Conservation (phyloP, 2,797 vertebrate genomes). For the Artibeus lituratus region DNA sequence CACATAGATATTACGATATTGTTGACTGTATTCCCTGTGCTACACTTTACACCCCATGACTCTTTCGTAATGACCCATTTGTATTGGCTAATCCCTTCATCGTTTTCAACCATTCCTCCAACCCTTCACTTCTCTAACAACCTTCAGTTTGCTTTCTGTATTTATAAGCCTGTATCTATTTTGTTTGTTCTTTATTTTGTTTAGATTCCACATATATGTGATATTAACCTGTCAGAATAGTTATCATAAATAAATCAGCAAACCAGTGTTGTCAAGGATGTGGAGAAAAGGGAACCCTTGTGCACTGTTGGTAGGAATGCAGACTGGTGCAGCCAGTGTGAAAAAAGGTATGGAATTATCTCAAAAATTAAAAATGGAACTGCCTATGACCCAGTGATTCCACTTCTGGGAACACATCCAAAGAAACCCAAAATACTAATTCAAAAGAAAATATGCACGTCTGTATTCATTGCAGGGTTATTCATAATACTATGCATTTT, state of each 20-base stretch:
- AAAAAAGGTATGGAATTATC: not conserved
- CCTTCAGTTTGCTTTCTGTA: not conserved
- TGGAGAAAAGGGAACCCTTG: not conserved
- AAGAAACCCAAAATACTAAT: not conserved
- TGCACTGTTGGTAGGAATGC: not conserved
- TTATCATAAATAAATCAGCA: not conserved
- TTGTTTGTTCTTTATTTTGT: not conserved
- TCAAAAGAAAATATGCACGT: not conserved
- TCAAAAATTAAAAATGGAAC: not conserved
- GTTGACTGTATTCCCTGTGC: not conserved
- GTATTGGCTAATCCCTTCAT: not conserved
- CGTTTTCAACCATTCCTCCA: not conserved
- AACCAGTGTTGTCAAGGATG: not conserved
- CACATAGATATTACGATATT: not conserved
- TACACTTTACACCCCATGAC: not conserved
- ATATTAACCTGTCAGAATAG: not conserved
- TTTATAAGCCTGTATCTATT: not conserved
- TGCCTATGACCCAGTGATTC: not conserved
- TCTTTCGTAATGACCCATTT: not conserved
- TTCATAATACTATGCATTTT: not conserved
- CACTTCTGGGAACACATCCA: not conserved
- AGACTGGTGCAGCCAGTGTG: not conserved
- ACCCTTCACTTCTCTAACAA: not conserved
- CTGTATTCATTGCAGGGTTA: not conserved
- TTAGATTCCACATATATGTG: not conserved